Evolutionary conservation across 92 coral and sea anemone genomes (phyloP).

Genomic region (Zoanthus sansibaricus): DNA sequence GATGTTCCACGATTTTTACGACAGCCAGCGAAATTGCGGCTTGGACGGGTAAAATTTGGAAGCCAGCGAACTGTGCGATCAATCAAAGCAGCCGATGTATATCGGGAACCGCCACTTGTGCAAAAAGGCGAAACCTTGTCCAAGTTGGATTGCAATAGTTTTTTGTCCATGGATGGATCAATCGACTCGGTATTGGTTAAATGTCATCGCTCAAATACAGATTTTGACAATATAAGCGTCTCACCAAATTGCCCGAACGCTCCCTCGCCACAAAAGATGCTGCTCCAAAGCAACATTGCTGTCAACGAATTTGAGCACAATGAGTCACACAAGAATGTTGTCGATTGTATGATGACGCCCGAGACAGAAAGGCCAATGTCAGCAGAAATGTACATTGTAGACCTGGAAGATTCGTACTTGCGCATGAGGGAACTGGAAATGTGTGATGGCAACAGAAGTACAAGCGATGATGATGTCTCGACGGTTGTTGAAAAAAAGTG

Average conservation of each 20-base stretch:
- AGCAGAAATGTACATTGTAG: conserved; percentile 8
- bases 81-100: neutral
- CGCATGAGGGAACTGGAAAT: conserved; percentile 6
- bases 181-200: conserved; percentile 11
- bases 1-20: neutral
- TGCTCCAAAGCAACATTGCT: neutral
- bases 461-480: neutral
- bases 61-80: conserved; percentile 15
- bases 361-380: conserved; percentile 9
- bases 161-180: conserved; percentile 1
- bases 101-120: neutral
- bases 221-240: neutral
- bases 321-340: neutral
- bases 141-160: neutral
- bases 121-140: neutral
- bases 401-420: conserved; percentile 31
- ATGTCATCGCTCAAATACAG: neutral
- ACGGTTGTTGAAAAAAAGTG: neutral
- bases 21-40: neutral
- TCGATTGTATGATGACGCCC: neutral
- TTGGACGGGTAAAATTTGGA: neutral
- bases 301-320: neutral
- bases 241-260: conserved; percentile 1
- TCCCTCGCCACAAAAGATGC: neutral
- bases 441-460: neutral